Evolutionary conservation across 1,140 invertebrate genomes (phyloP).

Genomic region (silkworm (Bombyx mori)): ASM3026992v2 NC_085123.1:16039001-16039500

Average conservation of each 20-base stretch:
- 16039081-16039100: constrained; percentile 52
- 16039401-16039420: no score
- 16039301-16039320: not conserved
- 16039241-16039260: not conserved
- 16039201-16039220: not conserved
- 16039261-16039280: not conserved
- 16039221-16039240: not conserved
- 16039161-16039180: constrained; percentile 6
- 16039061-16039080: constrained; percentile 29
- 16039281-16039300: not conserved
- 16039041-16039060: no score
- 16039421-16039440: no score
- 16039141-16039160: constrained; percentile 30
- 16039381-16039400: no score
- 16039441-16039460: no score
- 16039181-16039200: not conserved
- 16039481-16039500: no score
- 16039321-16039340: no score
- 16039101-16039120: constrained; percentile 62
- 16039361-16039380: no score
- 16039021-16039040: no score
- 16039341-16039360: no score
- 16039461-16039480: no score
- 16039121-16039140: constrained; percentile 29
- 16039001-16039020: no score